Percentiles rank a stretch among this genome's conserved stretches.
Evolutionary conservation across 1,140 invertebrate species (phyloP).

Genomic region (Sogatella furcifera): DNA sequence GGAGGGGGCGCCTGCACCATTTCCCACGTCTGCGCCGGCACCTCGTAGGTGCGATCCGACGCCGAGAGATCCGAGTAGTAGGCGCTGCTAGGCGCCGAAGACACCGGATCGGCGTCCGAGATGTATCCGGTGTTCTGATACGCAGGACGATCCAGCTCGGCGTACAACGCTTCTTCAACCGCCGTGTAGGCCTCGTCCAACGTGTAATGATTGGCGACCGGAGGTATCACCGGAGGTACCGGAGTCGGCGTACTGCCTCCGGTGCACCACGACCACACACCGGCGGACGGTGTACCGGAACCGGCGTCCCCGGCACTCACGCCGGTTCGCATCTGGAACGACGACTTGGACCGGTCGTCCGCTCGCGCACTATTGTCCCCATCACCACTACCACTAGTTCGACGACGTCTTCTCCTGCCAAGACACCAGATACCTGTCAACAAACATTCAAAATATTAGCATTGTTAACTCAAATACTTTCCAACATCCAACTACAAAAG

Average conservation of each 20-base stretch:
- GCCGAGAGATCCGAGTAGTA: conserved; percentile 57
- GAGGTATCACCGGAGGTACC: background rate
- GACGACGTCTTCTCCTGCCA: background rate
- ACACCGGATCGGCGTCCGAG: conserved; percentile 47
- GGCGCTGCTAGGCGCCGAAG: conserved; percentile 54
- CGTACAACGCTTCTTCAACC: conserved; percentile 48
- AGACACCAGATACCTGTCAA: conserved; percentile 8
- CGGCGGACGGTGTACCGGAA: conserved; percentile 6
- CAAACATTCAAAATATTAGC: background rate
- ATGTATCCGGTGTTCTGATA: conserved; percentile 60
- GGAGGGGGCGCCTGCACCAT: conserved; percentile 27
- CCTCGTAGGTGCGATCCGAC: conserved; percentile 44
- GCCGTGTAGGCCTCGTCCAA: conserved; percentile 49
- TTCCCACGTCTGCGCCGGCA: conserved; percentile 35
- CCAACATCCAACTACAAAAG: too few relatives aligned
- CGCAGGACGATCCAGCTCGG: conserved; percentile 53
- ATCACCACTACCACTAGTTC: background rate
- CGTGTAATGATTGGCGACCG: conserved; percentile 55
- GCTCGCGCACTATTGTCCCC: background rate
- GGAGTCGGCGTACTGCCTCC: conserved; percentile 21
- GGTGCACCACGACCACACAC: conserved; percentile 48
- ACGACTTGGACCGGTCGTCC: background rate
- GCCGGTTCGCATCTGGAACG: background rate
- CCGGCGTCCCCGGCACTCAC: conserved; percentile 1
- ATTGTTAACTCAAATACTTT: too few relatives aligned